These are phyloP conservation scores for Antigone vipio DNA, from an alignment of 2,113 vertebrate genomes.

Conservation along the genomic window DNA sequence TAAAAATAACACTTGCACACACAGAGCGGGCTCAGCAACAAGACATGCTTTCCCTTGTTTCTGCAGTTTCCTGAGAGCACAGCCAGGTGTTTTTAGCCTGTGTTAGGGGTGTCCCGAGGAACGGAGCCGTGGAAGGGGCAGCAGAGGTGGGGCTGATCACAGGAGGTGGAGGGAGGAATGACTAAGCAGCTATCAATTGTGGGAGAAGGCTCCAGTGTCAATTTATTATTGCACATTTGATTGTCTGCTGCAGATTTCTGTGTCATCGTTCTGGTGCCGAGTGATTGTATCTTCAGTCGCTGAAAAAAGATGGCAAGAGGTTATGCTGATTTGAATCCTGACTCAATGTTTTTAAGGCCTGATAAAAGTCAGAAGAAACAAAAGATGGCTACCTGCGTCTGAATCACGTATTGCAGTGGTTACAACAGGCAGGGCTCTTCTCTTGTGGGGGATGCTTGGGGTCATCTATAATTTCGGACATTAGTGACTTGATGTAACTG, in stretches of 20 bases:
- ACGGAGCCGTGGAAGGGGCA: neutral
- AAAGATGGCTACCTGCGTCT: neutral
- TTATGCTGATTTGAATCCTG: neutral
- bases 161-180: neutral
- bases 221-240: neutral
- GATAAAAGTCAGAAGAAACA: neutral
- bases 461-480: neutral
- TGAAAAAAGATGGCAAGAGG: neutral
- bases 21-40: neutral
- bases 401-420: neutral
- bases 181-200: neutral
- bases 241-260: neutral
- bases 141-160: neutral
- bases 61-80: neutral
- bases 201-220: neutral
- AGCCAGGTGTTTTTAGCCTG: neutral
- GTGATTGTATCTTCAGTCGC: neutral
- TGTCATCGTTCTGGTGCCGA: neutral
- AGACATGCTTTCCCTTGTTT: neutral
- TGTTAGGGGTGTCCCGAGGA: neutral
- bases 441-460: neutral
- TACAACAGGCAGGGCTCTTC: neutral
- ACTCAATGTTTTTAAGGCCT: slow-evolving; percentile 15
- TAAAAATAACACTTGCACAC: neutral
- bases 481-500: neutral